Percentiles rank a stretch among this genome's conserved stretches.
These are phyloP conservation scores for Enteromius paludinosus DNA, from an alignment of 2,797 vertebrate species.

Conservation along the genomic window DNA sequence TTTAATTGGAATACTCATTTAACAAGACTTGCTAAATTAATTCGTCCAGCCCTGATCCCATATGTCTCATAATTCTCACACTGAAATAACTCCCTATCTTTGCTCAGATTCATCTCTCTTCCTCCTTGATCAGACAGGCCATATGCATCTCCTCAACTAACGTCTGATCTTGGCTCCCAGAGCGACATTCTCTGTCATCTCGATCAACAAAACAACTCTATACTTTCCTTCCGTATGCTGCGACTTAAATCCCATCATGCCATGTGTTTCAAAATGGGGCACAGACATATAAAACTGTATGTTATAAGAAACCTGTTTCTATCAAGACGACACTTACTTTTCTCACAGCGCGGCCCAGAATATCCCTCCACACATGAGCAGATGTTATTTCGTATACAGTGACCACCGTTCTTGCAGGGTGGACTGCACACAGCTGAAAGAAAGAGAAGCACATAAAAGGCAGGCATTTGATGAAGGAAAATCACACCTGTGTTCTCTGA, in stretches of 20 bases:
- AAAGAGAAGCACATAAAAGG: conserved; percentile 12
- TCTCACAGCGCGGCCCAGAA: conserved; percentile 84
- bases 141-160: conserved; percentile 7
- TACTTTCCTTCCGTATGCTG: not conserved
- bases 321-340: conserved; percentile 77
- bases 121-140: conserved; percentile 4
- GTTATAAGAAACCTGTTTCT: not conserved
- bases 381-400: conserved; percentile 84
- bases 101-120: conserved; percentile 12
- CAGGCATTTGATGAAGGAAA: not conserved
- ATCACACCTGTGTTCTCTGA: not conserved
- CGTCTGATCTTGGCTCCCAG: not conserved
- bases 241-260: not conserved
- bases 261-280: not conserved
- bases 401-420: conserved; percentile 87
- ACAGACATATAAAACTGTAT: not conserved
- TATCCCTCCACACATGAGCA: conserved; percentile 85
- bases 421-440: conserved; percentile 85
- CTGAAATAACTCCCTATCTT: not conserved
- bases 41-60: not conserved
- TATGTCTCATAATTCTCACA: not conserved
- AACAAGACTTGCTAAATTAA: not conserved
- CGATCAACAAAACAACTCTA: not conserved
- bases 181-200: not conserved
- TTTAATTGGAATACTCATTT: not conserved